Evolutionary conservation across 2,888 invertebrate species (phyloP).

Genomic region (Rhodophaea formosa): DNA sequence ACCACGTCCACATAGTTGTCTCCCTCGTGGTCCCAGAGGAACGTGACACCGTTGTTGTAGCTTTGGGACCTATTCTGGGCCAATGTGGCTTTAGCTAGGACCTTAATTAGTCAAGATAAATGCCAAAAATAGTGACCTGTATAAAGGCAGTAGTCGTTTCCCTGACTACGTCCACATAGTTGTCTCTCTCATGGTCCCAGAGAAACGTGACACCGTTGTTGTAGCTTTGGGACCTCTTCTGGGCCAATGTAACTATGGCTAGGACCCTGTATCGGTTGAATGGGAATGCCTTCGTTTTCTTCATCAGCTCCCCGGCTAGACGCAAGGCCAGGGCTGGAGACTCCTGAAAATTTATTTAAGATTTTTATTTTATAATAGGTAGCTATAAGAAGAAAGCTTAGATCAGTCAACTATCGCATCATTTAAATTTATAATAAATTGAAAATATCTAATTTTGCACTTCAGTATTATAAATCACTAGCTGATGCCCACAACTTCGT

Average conservation of each 20-base stretch:
- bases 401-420: too few relatives aligned
- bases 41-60: constrained; percentile 63
- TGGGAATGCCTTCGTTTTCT: constrained; percentile 45
- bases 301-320: constrained; percentile 58
- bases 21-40: constrained; percentile 68
- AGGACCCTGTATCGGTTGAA: constrained; percentile 64
- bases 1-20: constrained; percentile 47
- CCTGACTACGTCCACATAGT: constrained; percentile 43
- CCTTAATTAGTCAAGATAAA: constrained; percentile 58
- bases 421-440: too few relatives aligned
- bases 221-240: constrained; percentile 64
- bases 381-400: not conserved
- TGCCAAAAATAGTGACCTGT: constrained; percentile 62
- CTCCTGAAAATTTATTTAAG: constrained; percentile 31
- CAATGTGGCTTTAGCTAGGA: constrained; percentile 57
- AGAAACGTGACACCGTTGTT: constrained; percentile 64
- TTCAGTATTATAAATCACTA: too few relatives aligned
- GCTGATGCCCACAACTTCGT: too few relatives aligned
- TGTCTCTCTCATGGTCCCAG: constrained; percentile 66
- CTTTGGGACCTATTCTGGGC: constrained; percentile 63
- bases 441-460: too few relatives aligned
- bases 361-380: not conserved
- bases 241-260: constrained; percentile 55
- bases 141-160: constrained; percentile 48
- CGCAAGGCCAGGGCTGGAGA: constrained; percentile 48